phyloP scores from a whole-genome alignment of 2,888 invertebrate species.

The Chaetogeoica ovagalla region DNA sequence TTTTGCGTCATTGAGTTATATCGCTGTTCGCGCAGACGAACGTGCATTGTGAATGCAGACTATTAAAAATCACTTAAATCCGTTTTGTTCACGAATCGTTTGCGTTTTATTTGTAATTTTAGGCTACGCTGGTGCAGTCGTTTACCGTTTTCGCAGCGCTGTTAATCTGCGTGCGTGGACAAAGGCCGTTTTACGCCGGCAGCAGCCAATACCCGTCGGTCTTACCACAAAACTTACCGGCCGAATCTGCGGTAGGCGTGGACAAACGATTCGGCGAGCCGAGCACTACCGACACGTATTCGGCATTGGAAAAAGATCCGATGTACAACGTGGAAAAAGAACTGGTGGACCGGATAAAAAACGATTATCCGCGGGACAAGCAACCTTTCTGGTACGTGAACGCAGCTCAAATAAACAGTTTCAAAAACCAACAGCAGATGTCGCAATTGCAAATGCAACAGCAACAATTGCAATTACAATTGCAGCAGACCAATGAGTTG shows the following conservation, averaged over 20 bases:
- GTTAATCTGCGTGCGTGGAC: constrained; percentile 1
- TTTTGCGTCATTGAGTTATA: too few species aligned
- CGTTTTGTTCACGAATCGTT: too few species aligned
- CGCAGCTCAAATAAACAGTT: constrained; percentile 68
- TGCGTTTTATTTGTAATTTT: too few species aligned
- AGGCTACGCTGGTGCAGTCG: neutral
- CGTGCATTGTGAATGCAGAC: too few species aligned
- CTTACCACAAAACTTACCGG: constrained; percentile 26
- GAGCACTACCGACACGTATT: constrained; percentile 1
- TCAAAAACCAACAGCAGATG: constrained; percentile 17
- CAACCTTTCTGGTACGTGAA: constrained; percentile 77
- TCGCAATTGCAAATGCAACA: neutral
- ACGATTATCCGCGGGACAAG: constrained; percentile 68
- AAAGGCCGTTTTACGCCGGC: constrained; percentile 39
- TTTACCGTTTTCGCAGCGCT: constrained; percentile 2
- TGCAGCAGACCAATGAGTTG: neutral
- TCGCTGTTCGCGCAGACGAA: too few species aligned
- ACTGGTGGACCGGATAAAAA: constrained; percentile 65
- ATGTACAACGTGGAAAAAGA: constrained; percentile 60
- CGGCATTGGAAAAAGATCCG: constrained; percentile 2
- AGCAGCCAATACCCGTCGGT: constrained; percentile 14
- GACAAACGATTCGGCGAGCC: constrained; percentile 32
- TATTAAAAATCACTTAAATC: too few species aligned
- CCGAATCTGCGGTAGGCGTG: neutral
- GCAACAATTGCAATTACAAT: neutral